Evolutionary conservation across 1,140 invertebrate species (phyloP).

Genomic region (Drosophila santomea): DNA sequence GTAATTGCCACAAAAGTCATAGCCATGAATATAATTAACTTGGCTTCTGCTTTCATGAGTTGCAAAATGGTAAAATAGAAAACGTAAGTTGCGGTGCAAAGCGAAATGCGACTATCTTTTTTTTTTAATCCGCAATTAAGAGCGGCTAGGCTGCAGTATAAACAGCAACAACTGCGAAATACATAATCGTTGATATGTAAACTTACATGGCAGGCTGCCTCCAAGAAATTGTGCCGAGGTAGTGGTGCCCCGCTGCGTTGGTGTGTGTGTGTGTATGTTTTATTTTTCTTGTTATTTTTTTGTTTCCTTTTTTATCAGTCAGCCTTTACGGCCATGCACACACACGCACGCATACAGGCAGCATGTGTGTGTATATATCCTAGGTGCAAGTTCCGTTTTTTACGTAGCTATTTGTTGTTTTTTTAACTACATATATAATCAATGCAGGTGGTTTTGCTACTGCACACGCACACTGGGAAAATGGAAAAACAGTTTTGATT

Average conservation of each 20-base stretch:
- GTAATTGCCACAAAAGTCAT: conserved; percentile 66
- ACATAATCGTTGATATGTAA: conserved; percentile 56
- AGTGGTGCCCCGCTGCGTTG: conserved; percentile 20
- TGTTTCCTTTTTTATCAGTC: conserved; percentile 56
- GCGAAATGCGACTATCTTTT: conserved; percentile 47
- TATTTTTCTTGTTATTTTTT: conserved; percentile 24
- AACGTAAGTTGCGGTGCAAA: conserved; percentile 65
- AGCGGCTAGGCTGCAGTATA: conserved; percentile 28
- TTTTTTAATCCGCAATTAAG: conserved; percentile 40
- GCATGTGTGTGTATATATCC: conserved; percentile 46
- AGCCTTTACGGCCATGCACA: conserved; percentile 33
- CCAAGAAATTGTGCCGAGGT: conserved; percentile 29
- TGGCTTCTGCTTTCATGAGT: conserved; percentile 67
- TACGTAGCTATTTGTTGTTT: conserved; percentile 4
- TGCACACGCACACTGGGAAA: conserved; percentile 67
- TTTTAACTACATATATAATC: conserved; percentile 55
- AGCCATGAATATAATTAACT: conserved; percentile 81
- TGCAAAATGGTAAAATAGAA: conserved; percentile 73
- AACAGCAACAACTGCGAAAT: conserved; percentile 55
- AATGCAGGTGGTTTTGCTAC: conserved; percentile 72
- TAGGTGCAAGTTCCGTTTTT: conserved; percentile 52
- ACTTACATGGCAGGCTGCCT: conserved; percentile 68
- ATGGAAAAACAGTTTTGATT: conserved; percentile 72
- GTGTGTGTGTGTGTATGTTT: conserved; percentile 19
- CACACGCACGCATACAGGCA: conserved; percentile 8